Base-by-base conservation (phyloP, 2,888 invertebrate species). In the Platypus cylindrus region DNA sequence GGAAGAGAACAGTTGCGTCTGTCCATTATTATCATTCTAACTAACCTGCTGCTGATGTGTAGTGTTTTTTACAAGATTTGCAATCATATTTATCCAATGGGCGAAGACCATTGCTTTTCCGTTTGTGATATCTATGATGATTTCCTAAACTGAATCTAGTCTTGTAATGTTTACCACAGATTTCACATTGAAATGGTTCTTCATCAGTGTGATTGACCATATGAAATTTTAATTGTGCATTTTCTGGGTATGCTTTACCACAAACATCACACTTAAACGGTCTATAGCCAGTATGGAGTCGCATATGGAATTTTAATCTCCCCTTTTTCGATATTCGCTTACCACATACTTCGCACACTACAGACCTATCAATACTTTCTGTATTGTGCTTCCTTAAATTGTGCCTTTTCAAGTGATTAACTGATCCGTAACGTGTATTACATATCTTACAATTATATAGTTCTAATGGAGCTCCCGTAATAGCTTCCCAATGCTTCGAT, bases 61-160 rank as follows among this genome's bases (percentile, higher is more conserved):
- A n/a, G n/a, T n/a, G n/a, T n/a, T n/a, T n/a, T n/a, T n/a, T n/a
- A n/a, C n/a, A n/a, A n/a, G n/a, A n/a, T n/a, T n/a, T n/a, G n/a
- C n/a, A n/a, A n/a, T n/a, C n/a, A n/a, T n/a, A n/a, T n/a, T n/a
- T n/a, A n/a, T n/a, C n/a, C n/a, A n/a, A n/a, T n/a, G n/a, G n/a
- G n/a, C n/a, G n/a, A n/a, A n/a, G n/a, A n/a, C n/a, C n/a, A n/a
- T n/a, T n/a, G n/a, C n/a, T n/a, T n/a, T n/a, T n/a, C n/a, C n/a
- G n/a, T n/a, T n/a, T 69, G 56, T 73, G 73, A 28, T 68, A 69
- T 34, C 73, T 64, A 56, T 70, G 68, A 59, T 74, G 74, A 32
- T 72, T 60, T 30, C 67, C 69, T 45, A 73, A 56, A 51, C 71
- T 70, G 51, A 70, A 69, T 46, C 71, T 67, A 55, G 72, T 72